Conservation (phyloP, 2,113 vertebrate genomes). For the Glaucidium brasilianum region DNA sequence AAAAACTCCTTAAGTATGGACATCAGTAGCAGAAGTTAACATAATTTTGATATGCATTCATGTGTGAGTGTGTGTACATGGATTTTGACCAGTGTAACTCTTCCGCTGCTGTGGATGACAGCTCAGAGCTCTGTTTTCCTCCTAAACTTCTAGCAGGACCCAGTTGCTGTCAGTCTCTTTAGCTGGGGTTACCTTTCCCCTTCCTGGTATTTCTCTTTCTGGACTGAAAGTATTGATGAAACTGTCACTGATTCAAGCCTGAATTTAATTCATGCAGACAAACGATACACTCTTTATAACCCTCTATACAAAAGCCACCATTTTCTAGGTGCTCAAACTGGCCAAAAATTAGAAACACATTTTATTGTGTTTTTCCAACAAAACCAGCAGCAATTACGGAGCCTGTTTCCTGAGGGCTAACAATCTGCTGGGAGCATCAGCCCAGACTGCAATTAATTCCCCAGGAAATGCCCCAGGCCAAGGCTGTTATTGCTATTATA, state of each 20-base stretch:
- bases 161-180: background rate
- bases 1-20: background rate
- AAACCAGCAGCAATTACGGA: constrained; percentile 11
- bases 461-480: constrained; percentile 53
- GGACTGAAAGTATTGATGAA: background rate
- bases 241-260: background rate
- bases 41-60: background rate
- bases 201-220: background rate
- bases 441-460: constrained; percentile 55
- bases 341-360: constrained; percentile 58
- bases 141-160: background rate
- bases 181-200: background rate
- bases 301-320: background rate
- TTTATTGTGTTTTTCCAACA: constrained; percentile 51
- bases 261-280: background rate
- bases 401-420: constrained; percentile 49
- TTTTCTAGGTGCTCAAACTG: background rate
- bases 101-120: background rate
- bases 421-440: constrained; percentile 56
- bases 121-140: background rate
- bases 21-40: background rate
- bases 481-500: constrained; percentile 54
- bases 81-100: background rate
- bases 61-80: background rate
- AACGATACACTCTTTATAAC: background rate